Evolutionary conservation across 1,140 invertebrate species (phyloP), one percentile per base, ranked within the genome.

Genomic region (Lepidurus arcticus): DNA sequence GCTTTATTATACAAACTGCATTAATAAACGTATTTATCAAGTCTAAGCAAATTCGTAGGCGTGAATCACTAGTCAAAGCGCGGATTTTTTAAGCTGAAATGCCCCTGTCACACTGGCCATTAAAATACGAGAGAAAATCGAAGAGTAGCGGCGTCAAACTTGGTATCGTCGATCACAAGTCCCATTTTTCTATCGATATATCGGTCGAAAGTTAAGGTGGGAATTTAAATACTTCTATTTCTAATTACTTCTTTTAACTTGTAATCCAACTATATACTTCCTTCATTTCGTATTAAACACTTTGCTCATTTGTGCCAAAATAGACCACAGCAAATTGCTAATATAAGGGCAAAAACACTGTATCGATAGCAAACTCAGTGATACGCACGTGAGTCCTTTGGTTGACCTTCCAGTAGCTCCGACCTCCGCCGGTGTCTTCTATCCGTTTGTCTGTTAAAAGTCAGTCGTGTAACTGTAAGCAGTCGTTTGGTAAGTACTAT

Each of bases 301-400:
- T 34, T 34, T 34, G 34, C 34, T 34, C 4, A 34, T 34, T 34
- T 4, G n/a, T 1, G 1, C 13, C 21, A 21, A 65, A 16, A 4
- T 65, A 6, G 6, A 21, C 3, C 16, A 65, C n/a, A 0, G 0
- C n/a, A 21, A 11, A 65, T n/a, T 21, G 53, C 16, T n/a, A 7
- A 7, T 7, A 16, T 7, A 65, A 16, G 10, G 9, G 21, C 16
- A 21, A 21, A 65, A 65, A 65, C 53, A 16, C 1, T 65, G 53
- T 65, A 13, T 65, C 53, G 53, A 65, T 13, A 9, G 16, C 53
- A 21, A 7, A 16, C 21, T 34, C 34, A 34, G 34, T 34, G 34
- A 34, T 65, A 65, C n/a, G n/a, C n/a, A n/a, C 53, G 53, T 65
- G 53, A 65, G 53, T 65, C 53, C 53, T 65, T 65, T 65, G 53